Conservation (phyloP, 2,113 vertebrate species). For the pig (Sus scrofa) region DNA sequence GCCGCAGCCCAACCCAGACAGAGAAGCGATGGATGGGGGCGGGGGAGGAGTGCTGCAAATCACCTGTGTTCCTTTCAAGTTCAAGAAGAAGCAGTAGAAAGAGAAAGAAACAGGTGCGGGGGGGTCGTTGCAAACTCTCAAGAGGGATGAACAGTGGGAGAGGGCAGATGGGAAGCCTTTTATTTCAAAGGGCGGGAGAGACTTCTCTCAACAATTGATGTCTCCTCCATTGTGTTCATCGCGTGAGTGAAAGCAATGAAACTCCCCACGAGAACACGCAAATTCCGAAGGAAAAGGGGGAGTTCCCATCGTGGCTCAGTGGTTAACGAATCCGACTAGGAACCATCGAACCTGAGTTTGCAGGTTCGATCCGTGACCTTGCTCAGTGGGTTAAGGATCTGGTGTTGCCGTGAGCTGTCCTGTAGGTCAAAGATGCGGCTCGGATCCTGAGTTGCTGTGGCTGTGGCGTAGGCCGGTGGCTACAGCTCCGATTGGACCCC, state of each 20-base stretch:
- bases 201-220: background rate
- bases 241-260: background rate
- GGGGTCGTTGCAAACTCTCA: background rate
- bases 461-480: no score
- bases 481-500: no score
- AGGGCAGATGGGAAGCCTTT: background rate
- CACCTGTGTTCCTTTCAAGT: background rate
- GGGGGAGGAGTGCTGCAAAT: background rate
- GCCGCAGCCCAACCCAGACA: background rate
- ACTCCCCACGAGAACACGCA: fast-evolving
- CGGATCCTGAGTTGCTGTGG: no score
- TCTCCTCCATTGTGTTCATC: background rate
- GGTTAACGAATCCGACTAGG: no score
- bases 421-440: no score
- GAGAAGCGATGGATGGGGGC: background rate
- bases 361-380: no score
- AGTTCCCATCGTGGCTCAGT: no score
- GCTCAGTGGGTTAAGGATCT: no score
- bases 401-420: no score
- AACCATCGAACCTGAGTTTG: no score
- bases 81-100: background rate
- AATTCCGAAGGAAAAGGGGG: background rate
- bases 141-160: background rate
- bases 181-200: background rate
- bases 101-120: background rate